Evolutionary conservation across 2,113 vertebrate species (phyloP).

Genomic region (Mesitornis unicolor): DNA sequence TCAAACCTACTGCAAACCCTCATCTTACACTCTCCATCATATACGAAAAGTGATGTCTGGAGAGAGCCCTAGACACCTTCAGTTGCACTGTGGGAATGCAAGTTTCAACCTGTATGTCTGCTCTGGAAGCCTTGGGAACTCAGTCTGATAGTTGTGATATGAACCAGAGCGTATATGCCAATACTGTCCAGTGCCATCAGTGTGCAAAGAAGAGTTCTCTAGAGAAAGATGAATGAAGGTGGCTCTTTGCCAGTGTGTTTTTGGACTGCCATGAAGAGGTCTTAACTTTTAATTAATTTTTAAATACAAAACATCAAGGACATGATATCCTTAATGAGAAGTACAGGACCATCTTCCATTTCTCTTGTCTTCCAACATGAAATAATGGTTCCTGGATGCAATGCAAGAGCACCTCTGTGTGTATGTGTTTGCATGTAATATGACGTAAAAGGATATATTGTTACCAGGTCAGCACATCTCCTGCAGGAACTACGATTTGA

Average conservation of each 20-base stretch:
- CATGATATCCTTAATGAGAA: not conserved
- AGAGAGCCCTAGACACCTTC: not conserved
- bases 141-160: not conserved
- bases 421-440: not conserved
- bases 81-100: not conserved
- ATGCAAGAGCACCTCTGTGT: not conserved
- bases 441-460: not conserved
- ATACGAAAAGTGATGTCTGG: not conserved
- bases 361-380: not conserved
- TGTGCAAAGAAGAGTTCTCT: not conserved
- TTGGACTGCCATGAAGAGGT: not conserved
- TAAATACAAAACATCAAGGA: not conserved
- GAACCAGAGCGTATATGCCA: not conserved
- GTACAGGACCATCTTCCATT: not conserved
- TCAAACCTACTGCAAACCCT: not conserved
- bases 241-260: not conserved
- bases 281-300: slow-evolving; percentile 22
- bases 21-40: not conserved
- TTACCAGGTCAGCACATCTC: not conserved
- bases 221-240: not conserved
- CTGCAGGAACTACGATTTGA: not conserved
- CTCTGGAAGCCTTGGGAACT: not conserved
- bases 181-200: not conserved
- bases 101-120: not conserved
- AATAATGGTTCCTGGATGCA: not conserved